These are phyloP conservation scores for Chaetoderma sp. DNA, from an alignment of 2,888 invertebrate species.

Conservation along the genomic window DNA sequence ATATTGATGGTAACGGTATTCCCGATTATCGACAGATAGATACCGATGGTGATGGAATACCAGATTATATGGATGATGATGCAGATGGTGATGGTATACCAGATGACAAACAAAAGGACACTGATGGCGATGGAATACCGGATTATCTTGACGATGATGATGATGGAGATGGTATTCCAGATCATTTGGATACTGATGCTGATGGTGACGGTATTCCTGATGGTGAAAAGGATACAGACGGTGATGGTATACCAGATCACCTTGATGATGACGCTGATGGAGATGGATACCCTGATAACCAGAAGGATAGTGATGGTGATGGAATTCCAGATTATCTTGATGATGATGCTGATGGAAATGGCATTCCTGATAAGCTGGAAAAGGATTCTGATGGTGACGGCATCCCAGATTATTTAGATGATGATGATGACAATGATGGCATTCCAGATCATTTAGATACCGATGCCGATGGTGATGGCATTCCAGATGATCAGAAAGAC, in stretches of 20 bases:
- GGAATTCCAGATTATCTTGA: constrained; percentile 39
- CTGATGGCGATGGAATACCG: constrained; percentile 36
- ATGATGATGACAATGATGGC: constrained; percentile 54
- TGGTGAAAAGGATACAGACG: constrained; percentile 51
- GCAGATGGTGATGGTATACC: constrained; percentile 51
- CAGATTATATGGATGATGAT: constrained; percentile 42
- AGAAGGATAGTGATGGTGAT: constrained; percentile 37
- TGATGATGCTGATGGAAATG: constrained; percentile 54
- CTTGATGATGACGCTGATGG: constrained; percentile 47
- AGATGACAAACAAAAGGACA: constrained; percentile 28
- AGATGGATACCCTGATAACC: constrained; percentile 42
- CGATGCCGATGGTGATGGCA: constrained; percentile 50
- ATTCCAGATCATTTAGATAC: constrained; percentile 52
- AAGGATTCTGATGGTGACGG: constrained; percentile 52
- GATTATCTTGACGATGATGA: constrained; percentile 29
- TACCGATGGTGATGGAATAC: constrained; percentile 48
- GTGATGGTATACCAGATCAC: constrained; percentile 63
- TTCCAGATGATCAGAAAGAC: constrained; percentile 42
- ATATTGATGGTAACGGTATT: constrained; percentile 47
- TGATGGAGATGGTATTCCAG: constrained; percentile 54
- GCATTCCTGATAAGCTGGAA: constrained; percentile 55
- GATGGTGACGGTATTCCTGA: constrained; percentile 51
- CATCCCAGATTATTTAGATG: constrained; percentile 49
- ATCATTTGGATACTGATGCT: constrained; percentile 39
- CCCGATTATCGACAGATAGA: constrained; percentile 51